Evolutionary conservation across 2,113 vertebrate genomes (phyloP), one percentile per base, ranked within the genome.

Genomic region (Sinocyclocheilus rhinocerous): DNA sequence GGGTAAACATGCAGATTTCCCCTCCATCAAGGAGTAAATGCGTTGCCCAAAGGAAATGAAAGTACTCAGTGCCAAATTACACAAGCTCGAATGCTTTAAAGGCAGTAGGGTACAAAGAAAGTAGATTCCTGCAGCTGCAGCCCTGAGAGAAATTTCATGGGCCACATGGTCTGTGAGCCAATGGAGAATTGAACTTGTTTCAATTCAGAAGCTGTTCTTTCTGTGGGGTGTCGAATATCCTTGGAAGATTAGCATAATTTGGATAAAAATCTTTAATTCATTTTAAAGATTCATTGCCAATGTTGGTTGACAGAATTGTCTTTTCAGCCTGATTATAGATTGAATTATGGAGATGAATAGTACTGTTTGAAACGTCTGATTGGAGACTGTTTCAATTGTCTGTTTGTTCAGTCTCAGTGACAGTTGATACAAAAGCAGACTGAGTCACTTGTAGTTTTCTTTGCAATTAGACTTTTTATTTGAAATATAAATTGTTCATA

Each of bases 151-250:
- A 93, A 94, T 94, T 93, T 93, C 93, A 93, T 84, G 92, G 91
- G 93, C 93, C 87, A 89, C 87, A 89, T 91, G 89, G 92, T 90
- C 84, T 78, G 79, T 82, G 89, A 89, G 80, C 91, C 77, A 88
- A 79, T 91, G 89, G 91, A 90, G 92, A 92, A 91, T 85, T 86
- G 80, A 86, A 86, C 85, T 89, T 85, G 89, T 94, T 94, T 92
- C 92, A 93, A 93, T 91, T 94, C 92, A 91, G 88, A 93, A 93
- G 93, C 93, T 92, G 91, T 91, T 93, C 92, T 90, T 91, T 90
- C 90, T 90, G 86, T 93, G 83, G 85, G 89, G 42, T 91, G 89
- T 91, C 12, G 91, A 95, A 94, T 90, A 85, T 63, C 77, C n/a
- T 63, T 52, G 81, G 67, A 75, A n/a, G 67, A 81, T 81, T 79